Evolutionary conservation across 1,140 invertebrate genomes (phyloP), one percentile per base, ranked within the genome.

Genomic region (Pogonus chalceus): DNA sequence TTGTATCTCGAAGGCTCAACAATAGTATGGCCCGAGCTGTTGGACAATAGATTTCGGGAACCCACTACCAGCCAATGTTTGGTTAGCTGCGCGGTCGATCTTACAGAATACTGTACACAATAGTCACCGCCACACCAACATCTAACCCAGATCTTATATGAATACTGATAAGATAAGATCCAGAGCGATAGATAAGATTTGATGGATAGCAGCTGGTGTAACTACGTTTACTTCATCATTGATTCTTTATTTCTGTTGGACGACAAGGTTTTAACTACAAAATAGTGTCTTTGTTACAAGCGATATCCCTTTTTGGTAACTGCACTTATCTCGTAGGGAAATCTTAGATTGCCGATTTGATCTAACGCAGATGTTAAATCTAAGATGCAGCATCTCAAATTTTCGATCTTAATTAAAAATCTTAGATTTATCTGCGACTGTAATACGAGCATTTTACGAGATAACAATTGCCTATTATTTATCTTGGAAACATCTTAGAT

Each of bases 371-470:
- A 43, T 16, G 37, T 43, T n/a, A n/a, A n/a, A 43, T 43, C 37
- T 43, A 10, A 18, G 37, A 43, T 43, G 18, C 9, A 43, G 37
- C 7, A 43, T n/a, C n/a, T n/a, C n/a, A n/a, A n/a, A n/a, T n/a
- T n/a, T n/a, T n/a, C n/a, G n/a, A n/a, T 43, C 37, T 43, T 43
- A 43, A 43, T 43, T 43, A 43, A 43, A 43, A 43, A 43, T 43
- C 37, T 43, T 43, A 18, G 37, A 18, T n/a, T n/a, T 43, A 43
- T 43, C 37, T 7, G 26, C n/a, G n/a, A n/a, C n/a, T n/a, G n/a
- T n/a, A n/a, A n/a, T n/a, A n/a, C n/a, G n/a, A n/a, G n/a, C 26
- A 14, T 18, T 43, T 16, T 43, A 43, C 37, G 18, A 18, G 37
- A 16, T 43, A 43, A 43, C 37, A 43, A 16, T 43, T n/a, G n/a